Base-by-base conservation (phyloP, 2,888 invertebrate genomes). In the Catocala sponsa region DNA sequence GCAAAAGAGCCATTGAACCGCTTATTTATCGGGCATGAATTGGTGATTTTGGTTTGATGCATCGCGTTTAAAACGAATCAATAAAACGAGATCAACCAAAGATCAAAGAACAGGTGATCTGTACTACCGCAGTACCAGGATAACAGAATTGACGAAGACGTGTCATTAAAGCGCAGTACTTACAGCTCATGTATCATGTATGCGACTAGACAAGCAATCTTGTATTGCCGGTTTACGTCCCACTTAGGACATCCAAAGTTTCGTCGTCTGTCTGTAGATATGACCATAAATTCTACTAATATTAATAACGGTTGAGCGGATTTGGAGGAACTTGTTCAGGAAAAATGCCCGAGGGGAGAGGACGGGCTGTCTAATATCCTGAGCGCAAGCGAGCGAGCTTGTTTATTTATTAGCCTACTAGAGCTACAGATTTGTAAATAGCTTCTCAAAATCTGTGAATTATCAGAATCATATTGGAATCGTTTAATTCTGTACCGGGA, bases 81-180 rank as follows among this genome's bases (percentile, higher is more conserved):
- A 7, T 38, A 6, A 38, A 38, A 38, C 35, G 35, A 38, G 35
- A 7, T 55, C n/a, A 65, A 68, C 63, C 63, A 70, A 70, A 79
- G 82, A 83, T 82, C 79, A 83, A 81, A 81, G 82, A 85, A 84
- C 87, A 87, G 84, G 84, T 87, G 84, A 84, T 81, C 76, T 83
- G 81, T 81, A 82, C 83, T 80, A 83, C 81, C 68, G 65, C 61
- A 59, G 68, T 84, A 89, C 87, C 72, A 85, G 86, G 88, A 70
- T 65, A 56, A 57, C 86, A 88, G 85, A 75, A 79, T 55, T 63
- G 64, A 54, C 54, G 61, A 74, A 74, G 80, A 80, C 78, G 76
- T 70, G 41, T 55, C 50, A 65, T 63, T 61, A 53, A 42, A 46
- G 49, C 48, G 58, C 47, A 59, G 32, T 82, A 33, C n/a, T n/a